Evolutionary conservation across 2,888 invertebrate species (phyloP).

Genomic region (Drosophila engyochracea): DNA sequence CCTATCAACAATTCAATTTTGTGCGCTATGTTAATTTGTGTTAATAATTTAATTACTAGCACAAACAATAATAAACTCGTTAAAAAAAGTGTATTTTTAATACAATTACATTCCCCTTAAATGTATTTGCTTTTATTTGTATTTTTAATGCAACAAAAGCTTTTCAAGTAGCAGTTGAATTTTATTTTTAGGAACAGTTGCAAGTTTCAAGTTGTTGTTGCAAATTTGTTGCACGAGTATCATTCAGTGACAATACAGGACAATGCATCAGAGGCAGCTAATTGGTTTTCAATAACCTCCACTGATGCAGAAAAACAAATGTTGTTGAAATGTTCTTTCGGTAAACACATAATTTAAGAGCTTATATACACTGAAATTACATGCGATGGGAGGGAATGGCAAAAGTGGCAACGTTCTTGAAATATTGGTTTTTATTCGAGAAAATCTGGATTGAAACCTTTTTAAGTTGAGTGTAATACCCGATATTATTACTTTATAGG

Average conservation of each 20-base stretch:
- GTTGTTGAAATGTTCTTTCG: background rate
- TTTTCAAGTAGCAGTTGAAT: constrained; percentile 53
- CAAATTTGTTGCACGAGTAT: constrained; percentile 38
- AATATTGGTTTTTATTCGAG: background rate
- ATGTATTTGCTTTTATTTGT: constrained; percentile 4
- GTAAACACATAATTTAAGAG: background rate
- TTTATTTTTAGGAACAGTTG: constrained; percentile 52
- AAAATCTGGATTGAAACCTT: background rate
- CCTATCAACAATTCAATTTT: constrained; percentile 21
- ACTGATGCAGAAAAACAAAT: constrained; percentile 2
- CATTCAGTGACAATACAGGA: constrained; percentile 22
- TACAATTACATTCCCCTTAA: constrained; percentile 37
- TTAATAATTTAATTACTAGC: constrained; percentile 46
- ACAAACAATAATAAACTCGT: constrained; percentile 35
- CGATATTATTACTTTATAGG: background rate
- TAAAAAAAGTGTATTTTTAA: constrained; percentile 20
- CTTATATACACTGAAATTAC: background rate
- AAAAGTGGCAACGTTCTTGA: too few relatives aligned
- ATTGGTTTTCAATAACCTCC: constrained; percentile 20
- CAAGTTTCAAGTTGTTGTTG: constrained; percentile 40
- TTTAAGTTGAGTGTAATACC: background rate
- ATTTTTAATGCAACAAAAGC: constrained; percentile 20
- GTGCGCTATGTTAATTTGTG: constrained; percentile 38
- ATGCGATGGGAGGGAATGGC: background rate
- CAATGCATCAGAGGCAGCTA: constrained; percentile 13